Evolutionary conservation across 2,888 invertebrate genomes (phyloP).

Genomic region (Tillus elongatus): DNA sequence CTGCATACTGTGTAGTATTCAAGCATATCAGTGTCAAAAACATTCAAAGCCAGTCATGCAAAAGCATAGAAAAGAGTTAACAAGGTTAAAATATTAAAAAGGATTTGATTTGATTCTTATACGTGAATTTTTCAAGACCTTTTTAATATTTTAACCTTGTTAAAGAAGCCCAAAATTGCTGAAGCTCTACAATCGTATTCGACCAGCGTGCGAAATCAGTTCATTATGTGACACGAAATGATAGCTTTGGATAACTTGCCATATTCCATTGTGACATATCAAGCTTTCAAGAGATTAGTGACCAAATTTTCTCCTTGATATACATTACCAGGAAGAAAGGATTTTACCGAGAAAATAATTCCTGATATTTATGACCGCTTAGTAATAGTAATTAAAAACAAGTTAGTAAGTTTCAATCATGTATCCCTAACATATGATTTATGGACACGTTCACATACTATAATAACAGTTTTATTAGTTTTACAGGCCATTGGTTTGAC

Average conservation of each 20-base stretch:
- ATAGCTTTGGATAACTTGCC: slow-evolving; percentile 9
- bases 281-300: slow-evolving; percentile 7
- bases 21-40: too few species aligned
- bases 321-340: slow-evolving; percentile 6
- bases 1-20: too few species aligned
- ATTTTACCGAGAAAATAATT: too few species aligned
- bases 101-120: too few species aligned
- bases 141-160: too few species aligned
- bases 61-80: too few species aligned
- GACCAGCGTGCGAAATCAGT: slow-evolving; percentile 7
- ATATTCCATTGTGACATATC: slow-evolving; percentile 8
- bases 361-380: slow-evolving; percentile 10
- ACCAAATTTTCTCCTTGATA: slow-evolving; percentile 7
- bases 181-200: too few species aligned
- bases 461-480: slow-evolving; percentile 9
- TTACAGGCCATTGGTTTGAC: slow-evolving; percentile 9
- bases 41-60: too few species aligned
- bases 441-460: slow-evolving; percentile 9
- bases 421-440: slow-evolving; percentile 9
- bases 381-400: slow-evolving; percentile 9
- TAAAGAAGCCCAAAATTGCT: too few species aligned
- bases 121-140: too few species aligned
- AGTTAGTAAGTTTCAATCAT: slow-evolving; percentile 2
- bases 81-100: too few species aligned
- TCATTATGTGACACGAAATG: slow-evolving; percentile 9